Base-by-base conservation (phyloP, 2,888 invertebrate genomes). In the Ichneumoninae sp. region DNA sequence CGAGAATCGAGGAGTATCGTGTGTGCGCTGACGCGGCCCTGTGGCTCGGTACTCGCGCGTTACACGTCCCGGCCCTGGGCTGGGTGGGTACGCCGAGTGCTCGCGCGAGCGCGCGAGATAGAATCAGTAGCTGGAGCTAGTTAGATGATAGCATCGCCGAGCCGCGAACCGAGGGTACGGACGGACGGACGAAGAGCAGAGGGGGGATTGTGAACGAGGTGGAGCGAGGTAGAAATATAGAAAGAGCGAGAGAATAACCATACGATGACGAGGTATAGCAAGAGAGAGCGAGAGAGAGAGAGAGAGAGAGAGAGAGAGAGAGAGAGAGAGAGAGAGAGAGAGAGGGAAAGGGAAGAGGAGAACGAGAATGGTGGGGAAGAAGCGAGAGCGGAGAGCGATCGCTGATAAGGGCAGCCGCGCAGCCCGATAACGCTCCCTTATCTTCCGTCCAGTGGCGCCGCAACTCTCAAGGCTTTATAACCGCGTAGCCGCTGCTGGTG, bases 51-150 rank as follows among this genome's bases (percentile, higher is more conserved):
- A 91, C 90, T 89, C 79, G 40, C 73, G 71, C 71, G 68, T 63
- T 69, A 36, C 50, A 44, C 77, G 30, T 50, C 65, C 66, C 76
- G 76, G 76, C 76, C 76, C 76, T 76, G 76, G 76, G 16, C 52
- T 57, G 66, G 76, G 65, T 66, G 76, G 76, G 65, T 76, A 76
- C 19, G 68, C 57, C 65, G 66, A 75, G 60, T 78, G 69, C 73
- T 81, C 66, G 78, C 83, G 81, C 83, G 77, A 83, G 81, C 68
- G 79, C 88, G 81, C 88, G 89, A 93, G 94, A 95, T 95, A 94
- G 92, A 94, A 95, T 95, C 95, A 93, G 94, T 93, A 94, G 94
- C 94, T 94, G 95, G 94, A 95, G 95, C 95, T 95, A 95, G 95
- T 95, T 95, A 95, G 94, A 91, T 93, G 95, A 95, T 95, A 95